Base-by-base conservation (phyloP, 1,140 invertebrate species). In the Andrena cerasifolii region DNA sequence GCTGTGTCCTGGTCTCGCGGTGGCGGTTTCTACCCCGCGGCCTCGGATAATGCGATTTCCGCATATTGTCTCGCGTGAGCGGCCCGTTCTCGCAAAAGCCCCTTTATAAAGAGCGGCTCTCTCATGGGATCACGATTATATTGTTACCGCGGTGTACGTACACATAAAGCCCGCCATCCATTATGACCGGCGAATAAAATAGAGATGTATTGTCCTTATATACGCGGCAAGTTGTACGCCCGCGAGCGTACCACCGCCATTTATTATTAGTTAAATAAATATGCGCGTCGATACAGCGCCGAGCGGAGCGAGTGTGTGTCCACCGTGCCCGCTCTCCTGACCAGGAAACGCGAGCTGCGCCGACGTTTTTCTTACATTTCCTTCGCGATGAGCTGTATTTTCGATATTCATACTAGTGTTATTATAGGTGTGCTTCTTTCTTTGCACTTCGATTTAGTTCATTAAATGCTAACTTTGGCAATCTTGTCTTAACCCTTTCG, bases 161-260 rank as follows among this genome's bases (percentile, higher is more conserved):
- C 53, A 65, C 51, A 56, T 10, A 33, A 78, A 71, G 51, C 49
- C 67, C 53, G 77, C 84, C 80, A 87, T 88, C 84, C 85, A 85
- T 89, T 89, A 89, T 82, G 65, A 67, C 63, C 47, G 33, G 73
- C 68, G 70, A 85, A 86, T 87, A 88, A 88, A 87, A 88, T 88
- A 88, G 82, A 88, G 87, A 88, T 86, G 87, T 88, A 88, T 86
- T 88, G 82, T 87, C 80, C 86, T 87, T 87, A 84, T 79, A 83
- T 79, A 67, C 68, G 73, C 40, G 78, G 76, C 80, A 80, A 88
- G 85, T 85, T 86, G 81, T 79, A 80, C 51, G 65, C 40, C 72
- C 75, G 68, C 43, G 40, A 79, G 83, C 72, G 36, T 79, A 82
- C n/a, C 67, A 79, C 58, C 63, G 76, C 56, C 80, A 82, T 86